Evolutionary conservation across 1,140 invertebrate species (phyloP), one percentile per base, ranked within the genome.

Genomic region (Chrysopa pallens): DNA sequence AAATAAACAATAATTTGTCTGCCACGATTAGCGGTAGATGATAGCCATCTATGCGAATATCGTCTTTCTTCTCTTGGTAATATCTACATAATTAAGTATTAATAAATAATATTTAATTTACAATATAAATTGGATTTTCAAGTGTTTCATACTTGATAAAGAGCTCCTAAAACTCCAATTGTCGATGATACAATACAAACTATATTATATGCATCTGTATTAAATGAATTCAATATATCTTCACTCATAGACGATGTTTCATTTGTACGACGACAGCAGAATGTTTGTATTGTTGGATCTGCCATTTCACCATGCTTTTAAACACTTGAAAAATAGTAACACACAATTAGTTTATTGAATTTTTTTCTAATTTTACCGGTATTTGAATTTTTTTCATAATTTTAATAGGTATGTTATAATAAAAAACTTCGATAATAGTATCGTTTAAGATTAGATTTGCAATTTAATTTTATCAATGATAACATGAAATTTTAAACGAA

Each of bases 241-340:
- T 72, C 60, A 28, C 73, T 68, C 53, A 72, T 67, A 41, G 72
- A 67, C 33, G 73, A 68, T 42, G 66, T 69, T 45, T 73, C 76
- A 8, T 70, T 72, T n/a, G 60, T 61, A 50, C 75, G 69, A 52
- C 76, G 72, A 55, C 81, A 82, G 56, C 80, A 83, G 60, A 83
- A 82, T 7, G 79, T 82, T 64, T 84, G 79, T 54, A 83, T 78
- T 35, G 78, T 80, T 31, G 80, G 80, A 66, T 83, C 79, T 35
- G 80, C 78, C 79, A 84, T 84, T 48, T 50, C 62, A 23, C 17
- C 39, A 36, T 11, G 2, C 31, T 35, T 35, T 6, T 35, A 35
- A 35, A 6, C 31, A 35, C 31, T 12, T 35, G 5, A 23, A 23
- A 23, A 23, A 23, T 2, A 23, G 17, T 2, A 23, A 23, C 17